Evolutionary conservation across 2,888 invertebrate genomes (phyloP).

Genomic region (Drosophila meridionalis): DNA sequence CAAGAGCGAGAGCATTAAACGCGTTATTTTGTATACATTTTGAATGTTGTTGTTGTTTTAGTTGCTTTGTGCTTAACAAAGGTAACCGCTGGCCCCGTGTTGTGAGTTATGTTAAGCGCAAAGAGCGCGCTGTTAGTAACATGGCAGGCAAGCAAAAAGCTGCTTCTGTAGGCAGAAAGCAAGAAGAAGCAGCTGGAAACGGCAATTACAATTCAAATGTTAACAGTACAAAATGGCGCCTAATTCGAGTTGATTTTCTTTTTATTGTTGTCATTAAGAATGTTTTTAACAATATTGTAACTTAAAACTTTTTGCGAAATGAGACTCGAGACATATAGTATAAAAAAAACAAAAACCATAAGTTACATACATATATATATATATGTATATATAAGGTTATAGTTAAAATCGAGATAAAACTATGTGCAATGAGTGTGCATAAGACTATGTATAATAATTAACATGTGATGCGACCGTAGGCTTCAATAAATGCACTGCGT

Average conservation of each 20-base stretch:
- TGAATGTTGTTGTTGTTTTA: slow-evolving; percentile 21
- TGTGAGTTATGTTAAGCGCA: slow-evolving; percentile 45
- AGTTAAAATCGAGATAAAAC: slow-evolving; percentile 45
- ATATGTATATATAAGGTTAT: slow-evolving; percentile 11
- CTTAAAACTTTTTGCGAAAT: slow-evolving; percentile 54
- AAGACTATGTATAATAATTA: slow-evolving; percentile 60
- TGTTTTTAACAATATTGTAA: slow-evolving; percentile 32
- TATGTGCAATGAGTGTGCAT: slow-evolving; percentile 68
- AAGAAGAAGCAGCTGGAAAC: slow-evolving; percentile 9
- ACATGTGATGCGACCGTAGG: slow-evolving; percentile 60
- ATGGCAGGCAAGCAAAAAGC: slow-evolving; percentile 41
- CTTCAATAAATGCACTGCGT: slow-evolving; percentile 70
- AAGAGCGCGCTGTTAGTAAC: slow-evolving; percentile 58
- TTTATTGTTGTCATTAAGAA: slow-evolving; percentile 51
- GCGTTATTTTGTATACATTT: slow-evolving; percentile 71
- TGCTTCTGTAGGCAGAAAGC: slow-evolving; percentile 13
- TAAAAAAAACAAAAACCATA: slow-evolving; percentile 39
- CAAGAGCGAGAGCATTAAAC: slow-evolving; percentile 68
- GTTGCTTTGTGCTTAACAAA: slow-evolving; percentile 30
- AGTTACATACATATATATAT: slow-evolving; percentile 25
- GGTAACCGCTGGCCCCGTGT: slow-evolving; percentile 44
- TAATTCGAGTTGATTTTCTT: slow-evolving; percentile 28
- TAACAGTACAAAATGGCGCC: slow-evolving; percentile 30
- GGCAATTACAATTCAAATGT: slow-evolving; percentile 20
- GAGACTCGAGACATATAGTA: slow-evolving; percentile 53